Evolutionary conservation across 1,140 invertebrate genomes (phyloP).

Genomic region (Temnothorax nylanderi): DNA sequence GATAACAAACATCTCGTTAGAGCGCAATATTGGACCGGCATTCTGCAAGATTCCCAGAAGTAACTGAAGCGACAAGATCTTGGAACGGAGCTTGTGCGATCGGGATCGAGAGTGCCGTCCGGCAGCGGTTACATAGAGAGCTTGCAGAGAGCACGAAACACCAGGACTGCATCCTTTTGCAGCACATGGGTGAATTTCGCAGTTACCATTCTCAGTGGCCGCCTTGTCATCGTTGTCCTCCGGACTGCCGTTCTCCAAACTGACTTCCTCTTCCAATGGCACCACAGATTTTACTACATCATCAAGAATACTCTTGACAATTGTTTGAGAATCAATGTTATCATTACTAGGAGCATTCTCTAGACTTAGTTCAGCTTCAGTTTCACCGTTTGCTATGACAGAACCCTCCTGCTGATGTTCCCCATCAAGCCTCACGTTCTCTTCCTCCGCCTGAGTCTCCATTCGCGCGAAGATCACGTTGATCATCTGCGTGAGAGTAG

Average conservation of each 20-base stretch:
- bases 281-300: constrained; percentile 79
- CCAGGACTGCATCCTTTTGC: constrained; percentile 99
- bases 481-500: constrained; percentile 99
- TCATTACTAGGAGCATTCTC: constrained; percentile 56
- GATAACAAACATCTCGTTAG: constrained; percentile 99
- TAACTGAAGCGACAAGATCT: constrained; percentile 98
- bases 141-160: constrained; percentile 99
- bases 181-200: constrained; percentile 97
- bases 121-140: constrained; percentile 99
- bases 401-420: constrained; percentile 69
- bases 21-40: constrained; percentile 97
- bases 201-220: constrained; percentile 91
- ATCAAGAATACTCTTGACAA: constrained; percentile 80
- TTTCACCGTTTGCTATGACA: constrained; percentile 51
- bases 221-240: constrained; percentile 82
- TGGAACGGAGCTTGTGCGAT: constrained; percentile 98
- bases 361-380: constrained; percentile 58
- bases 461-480: constrained; percentile 99
- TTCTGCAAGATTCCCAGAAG: constrained; percentile 98
- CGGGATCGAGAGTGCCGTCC: constrained; percentile 97
- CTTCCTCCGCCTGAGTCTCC: constrained; percentile 93
- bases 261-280: constrained; percentile 78
- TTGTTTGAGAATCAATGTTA: constrained; percentile 72
- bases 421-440: constrained; percentile 72
- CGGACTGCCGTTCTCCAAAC: constrained; percentile 75